phyloP scores from a whole-genome alignment of 2,888 invertebrate genomes.

The Apomyelois bistriatella region DNA sequence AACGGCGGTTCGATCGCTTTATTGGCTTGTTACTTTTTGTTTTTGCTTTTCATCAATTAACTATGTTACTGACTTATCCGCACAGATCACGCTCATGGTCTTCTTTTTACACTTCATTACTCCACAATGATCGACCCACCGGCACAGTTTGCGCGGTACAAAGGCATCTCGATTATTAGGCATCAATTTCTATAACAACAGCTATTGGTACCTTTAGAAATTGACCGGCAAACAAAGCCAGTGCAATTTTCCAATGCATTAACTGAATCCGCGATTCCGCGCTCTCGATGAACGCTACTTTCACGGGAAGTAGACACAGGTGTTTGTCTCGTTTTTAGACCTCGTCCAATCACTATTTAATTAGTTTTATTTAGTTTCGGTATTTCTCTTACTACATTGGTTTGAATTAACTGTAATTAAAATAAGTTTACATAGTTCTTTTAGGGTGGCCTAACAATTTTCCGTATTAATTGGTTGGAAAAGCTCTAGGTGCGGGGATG shows the following conservation, averaged over 20 bases:
- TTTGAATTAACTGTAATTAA: too few relatives aligned
- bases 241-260: slow-evolving; percentile 30
- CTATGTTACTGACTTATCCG: neutral
- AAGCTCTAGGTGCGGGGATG: too few relatives aligned
- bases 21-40: neutral
- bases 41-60: neutral
- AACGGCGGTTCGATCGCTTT: neutral
- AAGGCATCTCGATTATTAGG: slow-evolving; percentile 3
- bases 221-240: slow-evolving; percentile 14
- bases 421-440: too few relatives aligned
- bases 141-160: slow-evolving; percentile 7
- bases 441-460: too few relatives aligned
- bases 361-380: neutral
- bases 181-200: slow-evolving; percentile 1
- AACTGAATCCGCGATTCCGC: slow-evolving; percentile 26
- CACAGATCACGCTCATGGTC: neutral
- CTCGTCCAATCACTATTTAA: slow-evolving; percentile 27
- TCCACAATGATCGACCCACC: slow-evolving; percentile 6
- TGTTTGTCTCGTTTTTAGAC: slow-evolving; percentile 32
- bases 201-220: slow-evolving; percentile 10
- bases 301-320: slow-evolving; percentile 40
- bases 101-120: neutral
- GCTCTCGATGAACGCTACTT: slow-evolving; percentile 26
- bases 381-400: neutral
- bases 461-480: too few relatives aligned